Evolutionary conservation across 2,113 vertebrate genomes (phyloP), one percentile per base, ranked within the genome.

Genomic region (Scomber japonicus): DNA sequence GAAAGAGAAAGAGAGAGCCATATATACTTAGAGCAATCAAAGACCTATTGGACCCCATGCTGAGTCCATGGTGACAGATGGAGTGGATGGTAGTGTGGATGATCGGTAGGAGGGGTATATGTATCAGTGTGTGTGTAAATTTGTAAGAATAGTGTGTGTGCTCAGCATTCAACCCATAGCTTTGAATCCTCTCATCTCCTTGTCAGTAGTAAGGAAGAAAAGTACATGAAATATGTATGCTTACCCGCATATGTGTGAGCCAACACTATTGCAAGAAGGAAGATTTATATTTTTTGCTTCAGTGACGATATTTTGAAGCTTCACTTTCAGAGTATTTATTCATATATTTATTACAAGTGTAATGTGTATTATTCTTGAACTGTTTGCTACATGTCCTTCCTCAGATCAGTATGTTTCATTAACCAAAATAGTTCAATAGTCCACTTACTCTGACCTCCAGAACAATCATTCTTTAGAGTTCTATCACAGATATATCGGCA

Each of bases 11-110:
- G 16, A 60, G 59, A 45, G 54, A 70, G 65, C 5, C 46, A 73
- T 60, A 75, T 67, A 67, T 51, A 78, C 60, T 78, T 50, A 24
- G 66, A 75, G 74, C 72, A 82, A 82, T 84, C 57, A 72, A 82
- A 84, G 56, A 69, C 66, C 73, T 75, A 65, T 78, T 53, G 70
- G 74, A 73, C 46, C 71, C 59, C 78, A 60, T 80, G 78, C 71
- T 78, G 60, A 9, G 45, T 40, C 15, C 57, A 66, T 30, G 40
- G 71, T 63, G 55, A 53, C 46, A 72, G 73, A 21, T 40, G 24
- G 31, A 77, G 44, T 57, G 53, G 59, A 67, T 59, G 65, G 12
- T 4, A 55, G 50, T 63, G 51, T 13, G 1, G 35, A 13, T 78
- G 65, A 75, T 55, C 48, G 44, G 17, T 62, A 14, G 31, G n/a